Evolutionary conservation across 2,888 invertebrate species (phyloP), one percentile per base, ranked within the genome.

Genomic region (Apamea anceps): DNA sequence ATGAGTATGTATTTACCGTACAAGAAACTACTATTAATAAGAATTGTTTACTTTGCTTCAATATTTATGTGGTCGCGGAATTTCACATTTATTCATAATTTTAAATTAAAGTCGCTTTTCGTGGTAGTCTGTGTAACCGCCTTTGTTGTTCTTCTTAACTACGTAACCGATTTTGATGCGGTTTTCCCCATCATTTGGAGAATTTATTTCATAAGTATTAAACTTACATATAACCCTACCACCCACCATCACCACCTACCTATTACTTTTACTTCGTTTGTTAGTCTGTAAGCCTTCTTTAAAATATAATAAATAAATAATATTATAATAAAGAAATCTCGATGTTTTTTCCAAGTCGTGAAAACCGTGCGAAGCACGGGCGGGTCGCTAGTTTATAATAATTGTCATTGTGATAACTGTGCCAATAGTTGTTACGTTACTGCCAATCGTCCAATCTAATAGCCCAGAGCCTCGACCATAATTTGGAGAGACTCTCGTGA

Each of bases 401-500:
- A 48, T 74, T 37, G 37, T 37, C 48, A 37, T 51, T 37, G 37
- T 74, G 18, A 37, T n/a, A 74, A n/a, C 48, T n/a, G 18, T 28
- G 37, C 25, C 12, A 28, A 75, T 42, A 75, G 18, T 54, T 75
- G 51, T 42, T 42, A 75, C 18, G 28, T 75, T 54, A 25, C 18
- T 15, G 42, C 15, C 32, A 32, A 60, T 21, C 32, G 32, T 77
- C 45, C 32, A 45, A 76, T 77, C 76, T 42, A 75, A 75, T 25
- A 76, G 32, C 13, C 13, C 5, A 77, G 25, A 77, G 57, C 18
- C 10, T n/a, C 10, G 32, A 76, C n/a, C 37, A 76, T 48, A 78
- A 48, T 37, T 77, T 76, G 48, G 21, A 76, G n/a, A 48, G 60
- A 48, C 60, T 37, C 60, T 77, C 7, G 78, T 62, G n/a, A 77